Base-by-base conservation (phyloP, 2,888 invertebrate species). In the Brassicogethes aeneus region DNA sequence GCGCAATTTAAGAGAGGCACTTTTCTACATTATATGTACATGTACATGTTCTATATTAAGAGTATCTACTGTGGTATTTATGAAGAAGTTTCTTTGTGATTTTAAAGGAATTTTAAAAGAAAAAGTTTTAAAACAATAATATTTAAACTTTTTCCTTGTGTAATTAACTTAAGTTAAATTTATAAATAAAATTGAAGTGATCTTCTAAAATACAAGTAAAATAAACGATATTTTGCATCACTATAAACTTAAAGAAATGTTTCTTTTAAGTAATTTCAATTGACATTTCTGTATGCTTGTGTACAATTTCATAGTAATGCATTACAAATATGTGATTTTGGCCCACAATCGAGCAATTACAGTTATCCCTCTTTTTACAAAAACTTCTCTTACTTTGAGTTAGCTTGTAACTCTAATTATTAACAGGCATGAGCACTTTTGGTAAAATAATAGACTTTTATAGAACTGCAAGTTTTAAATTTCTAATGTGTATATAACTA, bases 361-460 rank as follows among this genome's bases (percentile, higher is more conserved):
- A 23, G 23, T 23, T 23, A 44, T 32, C 15, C 35, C 33, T 42
- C 16, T 47, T 44, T 40, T 23, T 23, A 7, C 34, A 36, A 42
- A 38, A 44, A 44, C 44, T 42, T 45, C 42, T 42, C 49, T 40
- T 39, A 39, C 23, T 44, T 41, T 45, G 35, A 50, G 42, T 44
- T 41, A 39, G 45, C 49, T 47, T 52, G 43, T 41, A 47, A 52
- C 44, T 51, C 54, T 56, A 57, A 44, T 57, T 55, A 60, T 23
- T 62, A 77, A 77, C 75, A 77, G 23, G 77, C 76, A 74, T 77
- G 78, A 78, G 78, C 78, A 78, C 77, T 77, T 78, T 77, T 75
- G 77, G 78, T 77, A 65, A 77, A 76, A 76, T 66, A 61, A 59
- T 55, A 58, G 59, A 54, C 50, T 60, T 60, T 53, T 57, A 58